A percentile compares a stretch with the other conserved stretches of the same genome.
These are phyloP conservation scores for Heptranchias perlo DNA, from an alignment of 2,113 vertebrate genomes.

Conservation along the genomic window DNA sequence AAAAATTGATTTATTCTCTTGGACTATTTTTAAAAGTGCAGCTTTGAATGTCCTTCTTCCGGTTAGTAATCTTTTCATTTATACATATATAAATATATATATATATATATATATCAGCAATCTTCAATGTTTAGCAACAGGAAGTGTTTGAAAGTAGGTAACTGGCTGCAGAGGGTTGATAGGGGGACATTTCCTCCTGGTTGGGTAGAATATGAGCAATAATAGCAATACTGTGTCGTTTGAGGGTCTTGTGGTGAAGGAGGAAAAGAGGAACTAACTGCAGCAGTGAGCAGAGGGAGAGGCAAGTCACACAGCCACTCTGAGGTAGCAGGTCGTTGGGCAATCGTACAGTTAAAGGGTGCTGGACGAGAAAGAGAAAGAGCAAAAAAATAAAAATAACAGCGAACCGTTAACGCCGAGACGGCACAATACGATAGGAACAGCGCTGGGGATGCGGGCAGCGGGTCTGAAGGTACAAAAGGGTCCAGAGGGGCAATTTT, in stretches of 20 bases:
- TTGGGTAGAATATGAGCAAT: conserved; percentile 7
- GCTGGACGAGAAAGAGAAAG: not conserved
- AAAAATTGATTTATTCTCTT: not conserved
- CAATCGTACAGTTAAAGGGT: not conserved
- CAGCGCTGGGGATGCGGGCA: not conserved
- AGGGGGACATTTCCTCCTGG: not conserved
- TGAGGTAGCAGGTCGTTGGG: not conserved
- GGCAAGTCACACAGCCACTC: not conserved
- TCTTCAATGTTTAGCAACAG: not conserved
- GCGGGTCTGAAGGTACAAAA: no score
- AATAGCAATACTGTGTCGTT: conserved; percentile 31
- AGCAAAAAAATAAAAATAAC: not conserved
- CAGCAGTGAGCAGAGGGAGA: not conserved
- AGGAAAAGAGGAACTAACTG: not conserved
- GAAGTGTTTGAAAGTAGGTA: conserved; percentile 21
- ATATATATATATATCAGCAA: not conserved
- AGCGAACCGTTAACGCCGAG: no score
- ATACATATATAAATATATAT: not conserved
- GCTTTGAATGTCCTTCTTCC: not conserved
- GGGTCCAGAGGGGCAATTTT: no score
- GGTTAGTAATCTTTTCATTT: not conserved
- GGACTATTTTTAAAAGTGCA: not conserved
- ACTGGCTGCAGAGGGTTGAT: not conserved
- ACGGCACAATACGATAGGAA: no score
- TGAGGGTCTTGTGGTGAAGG: conserved; percentile 18